A percentile compares a stretch with the other conserved stretches of the same genome.
These are phyloP conservation scores for Kradibia gibbosae DNA, from an alignment of 1,140 invertebrate species.

Conservation along the genomic window DNA sequence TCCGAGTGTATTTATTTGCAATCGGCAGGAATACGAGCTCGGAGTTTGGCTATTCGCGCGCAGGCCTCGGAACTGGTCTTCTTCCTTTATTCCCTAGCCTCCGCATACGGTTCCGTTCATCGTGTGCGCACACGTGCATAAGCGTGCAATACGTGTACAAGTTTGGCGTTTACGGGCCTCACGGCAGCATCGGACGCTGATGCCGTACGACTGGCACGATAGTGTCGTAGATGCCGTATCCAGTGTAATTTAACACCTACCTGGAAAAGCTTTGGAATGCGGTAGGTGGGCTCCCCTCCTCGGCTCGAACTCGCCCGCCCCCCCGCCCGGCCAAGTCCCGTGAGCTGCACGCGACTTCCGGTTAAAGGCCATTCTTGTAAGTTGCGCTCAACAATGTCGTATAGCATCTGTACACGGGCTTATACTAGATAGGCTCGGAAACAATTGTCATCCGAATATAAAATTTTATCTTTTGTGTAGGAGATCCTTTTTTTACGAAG, in stretches of 20 bases:
- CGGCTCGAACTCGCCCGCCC: neutral
- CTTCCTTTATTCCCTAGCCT: neutral
- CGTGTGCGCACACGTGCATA: no score
- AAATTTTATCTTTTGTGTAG: neutral
- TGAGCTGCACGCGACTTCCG: neutral
- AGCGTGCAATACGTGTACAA: no score
- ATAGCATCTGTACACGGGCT: neutral
- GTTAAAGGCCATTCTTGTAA: neutral
- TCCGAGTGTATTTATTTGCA: no score
- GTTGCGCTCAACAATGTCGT: neutral
- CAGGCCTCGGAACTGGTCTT: no score
- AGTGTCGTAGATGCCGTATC: neutral
- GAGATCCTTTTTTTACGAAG: neutral
- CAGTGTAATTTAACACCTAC: conserved; percentile 10
- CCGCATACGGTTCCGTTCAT: no score
- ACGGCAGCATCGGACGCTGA: neutral
- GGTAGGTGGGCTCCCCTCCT: neutral
- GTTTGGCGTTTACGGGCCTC: neutral
- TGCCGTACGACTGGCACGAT: neutral
- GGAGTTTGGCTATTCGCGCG: neutral
- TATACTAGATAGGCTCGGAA: neutral
- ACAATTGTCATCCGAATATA: neutral
- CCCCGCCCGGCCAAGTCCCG: no score
- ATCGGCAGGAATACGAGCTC: neutral
- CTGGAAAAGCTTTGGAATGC: conserved; percentile 13